Evolutionary conservation across 2,888 invertebrate species (phyloP).

Genomic region (Lagria hirta): DNA sequence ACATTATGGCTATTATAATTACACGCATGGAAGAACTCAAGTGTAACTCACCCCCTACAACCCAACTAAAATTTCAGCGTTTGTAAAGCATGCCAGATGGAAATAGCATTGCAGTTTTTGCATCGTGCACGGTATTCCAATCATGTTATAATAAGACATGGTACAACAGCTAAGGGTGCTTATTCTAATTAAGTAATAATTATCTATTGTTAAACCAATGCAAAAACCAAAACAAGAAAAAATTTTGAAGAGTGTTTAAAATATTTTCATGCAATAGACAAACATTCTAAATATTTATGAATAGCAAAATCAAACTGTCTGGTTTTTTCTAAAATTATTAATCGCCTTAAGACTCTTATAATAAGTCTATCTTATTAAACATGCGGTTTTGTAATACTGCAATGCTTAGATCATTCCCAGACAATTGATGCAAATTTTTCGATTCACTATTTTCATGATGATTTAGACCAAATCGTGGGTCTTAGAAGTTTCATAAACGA

Average conservation of each 20-base stretch:
- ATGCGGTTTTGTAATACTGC: slow-evolving; percentile 7
- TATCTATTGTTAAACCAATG: slow-evolving; percentile 6
- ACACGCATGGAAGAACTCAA: slow-evolving; percentile 24
- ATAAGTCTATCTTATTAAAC: slow-evolving; percentile 13
- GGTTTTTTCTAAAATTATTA: slow-evolving; percentile 14
- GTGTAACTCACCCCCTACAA: slow-evolving; percentile 20
- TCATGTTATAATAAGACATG: slow-evolving; percentile 14
- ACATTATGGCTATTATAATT: slow-evolving; percentile 24
- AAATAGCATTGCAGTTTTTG: slow-evolving; percentile 5
- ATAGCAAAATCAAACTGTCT: slow-evolving; percentile 6
- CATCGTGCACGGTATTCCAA: slow-evolving; percentile 10
- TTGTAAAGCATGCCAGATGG: slow-evolving; percentile 7
- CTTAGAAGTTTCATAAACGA: slow-evolving; percentile 24
- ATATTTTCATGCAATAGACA: slow-evolving; percentile 9
- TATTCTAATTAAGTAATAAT: slow-evolving; percentile 26
- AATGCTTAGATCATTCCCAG: slow-evolving; percentile 26
- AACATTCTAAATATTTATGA: slow-evolving; percentile 8
- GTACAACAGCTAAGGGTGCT: slow-evolving; percentile 23
- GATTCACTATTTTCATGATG: slow-evolving; percentile 21
- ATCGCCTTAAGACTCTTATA: slow-evolving; percentile 20
- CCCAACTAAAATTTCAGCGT: slow-evolving; percentile 19
- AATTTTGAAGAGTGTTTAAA: no score
- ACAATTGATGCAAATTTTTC: slow-evolving; percentile 29
- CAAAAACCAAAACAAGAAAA: no score
- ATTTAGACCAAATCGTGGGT: slow-evolving; percentile 18